Base-by-base conservation (phyloP, 2,113 vertebrate species). In the Mohoua ochrocephala region DNA sequence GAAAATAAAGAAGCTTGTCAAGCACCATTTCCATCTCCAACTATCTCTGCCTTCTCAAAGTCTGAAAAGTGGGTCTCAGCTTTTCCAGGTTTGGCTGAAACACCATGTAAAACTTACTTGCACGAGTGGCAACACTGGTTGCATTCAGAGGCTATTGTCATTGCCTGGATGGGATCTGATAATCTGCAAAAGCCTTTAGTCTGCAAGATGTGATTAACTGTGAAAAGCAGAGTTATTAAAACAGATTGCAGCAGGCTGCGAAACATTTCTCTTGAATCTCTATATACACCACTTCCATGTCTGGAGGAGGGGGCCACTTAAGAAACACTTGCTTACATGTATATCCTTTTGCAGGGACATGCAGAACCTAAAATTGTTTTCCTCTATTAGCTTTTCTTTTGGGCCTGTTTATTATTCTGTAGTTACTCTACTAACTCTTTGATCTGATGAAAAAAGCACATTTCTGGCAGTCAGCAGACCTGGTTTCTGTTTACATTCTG, bases 391-490 rank as follows among this genome's bases (percentile, higher is more conserved):
- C 7, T 74, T 91, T 88, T 59, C 28, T 89, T 96, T 81, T 35
- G 24, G 33, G 56, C 10, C 13, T 84, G 30, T 75, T 96, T 92
- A 44, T 89, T 92, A 71, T 64, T 87, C 60, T 78, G 50, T 44
- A 91, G 56, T 89, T 81, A 63, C 41, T 81, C 37, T 47, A 71
- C 80, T 5, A 10, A 27, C 50, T 73, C 82, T 93, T 83, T 91
- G 91, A 92, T 93, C 75, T 84, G 27, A 65, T 45, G 68, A 47
- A 71, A 82, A 92, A 80, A 59, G 13, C 56, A 41, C 31, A 33
- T 78, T 90, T 95, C 83, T 95, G 80, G 86, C 93, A 96, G 65
- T 63, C 64, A 86, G 69, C 63, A 91, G 65, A 75, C 87, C 73
- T 87, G 49, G 47, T 74, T 93, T 92, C 86, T 91, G 42, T 95